These are phyloP conservation scores for Heliconius hewitsoni DNA, from an alignment of 1,140 invertebrate species.

Conservation along the genomic window DNA sequence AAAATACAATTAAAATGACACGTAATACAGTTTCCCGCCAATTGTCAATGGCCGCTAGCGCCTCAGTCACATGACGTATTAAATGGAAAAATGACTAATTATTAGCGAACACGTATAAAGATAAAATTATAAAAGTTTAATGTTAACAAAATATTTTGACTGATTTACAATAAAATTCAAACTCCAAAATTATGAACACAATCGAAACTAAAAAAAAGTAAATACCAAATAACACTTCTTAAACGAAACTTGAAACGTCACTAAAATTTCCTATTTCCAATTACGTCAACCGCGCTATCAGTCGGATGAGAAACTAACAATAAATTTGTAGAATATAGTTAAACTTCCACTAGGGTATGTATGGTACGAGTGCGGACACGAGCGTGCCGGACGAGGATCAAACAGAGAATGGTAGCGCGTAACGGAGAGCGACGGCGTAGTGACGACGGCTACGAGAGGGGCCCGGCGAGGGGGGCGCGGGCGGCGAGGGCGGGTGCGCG, in stretches of 20 bases:
- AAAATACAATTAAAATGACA: conserved; percentile 49
- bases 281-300: conserved; percentile 16
- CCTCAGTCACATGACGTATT: conserved; percentile 54
- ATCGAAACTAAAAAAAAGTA: background rate
- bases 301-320: conserved; percentile 23
- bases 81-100: conserved; percentile 52
- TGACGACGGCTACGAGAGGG: conserved; percentile 53
- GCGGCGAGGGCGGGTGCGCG: conserved; percentile 42
- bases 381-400: conserved; percentile 56
- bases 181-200: background rate
- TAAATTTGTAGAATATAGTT: conserved; percentile 43
- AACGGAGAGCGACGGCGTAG: conserved; percentile 61
- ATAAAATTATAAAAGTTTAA: background rate
- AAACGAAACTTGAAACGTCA: conserved; percentile 25
- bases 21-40: conserved; percentile 46
- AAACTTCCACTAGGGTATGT: conserved; percentile 56
- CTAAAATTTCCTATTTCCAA: conserved; percentile 22
- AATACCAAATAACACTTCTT: conserved; percentile 27
- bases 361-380: conserved; percentile 43
- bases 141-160: background rate
- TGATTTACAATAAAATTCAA: background rate
- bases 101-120: background rate
- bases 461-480: conserved; percentile 39
- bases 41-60: conserved; percentile 39
- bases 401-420: conserved; percentile 67